Evolutionary conservation across 2,888 invertebrate genomes (phyloP).

Genomic region (Zygogramma bicolorata): DNA sequence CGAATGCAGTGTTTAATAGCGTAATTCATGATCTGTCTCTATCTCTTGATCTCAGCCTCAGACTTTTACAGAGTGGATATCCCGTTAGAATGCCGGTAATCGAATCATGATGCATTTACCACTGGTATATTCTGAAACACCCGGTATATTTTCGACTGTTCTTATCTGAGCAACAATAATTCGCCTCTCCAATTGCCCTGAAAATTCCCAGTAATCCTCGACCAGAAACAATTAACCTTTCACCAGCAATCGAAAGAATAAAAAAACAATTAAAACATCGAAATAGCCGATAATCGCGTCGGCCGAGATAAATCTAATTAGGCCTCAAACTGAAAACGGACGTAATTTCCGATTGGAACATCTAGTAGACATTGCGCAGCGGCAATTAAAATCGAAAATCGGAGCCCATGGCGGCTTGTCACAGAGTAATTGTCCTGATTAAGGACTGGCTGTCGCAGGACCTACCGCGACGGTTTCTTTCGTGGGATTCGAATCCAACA

Average conservation of each 20-base stretch:
- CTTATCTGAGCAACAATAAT: too few species aligned
- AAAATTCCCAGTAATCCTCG: neutral
- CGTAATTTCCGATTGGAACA: slow-evolving; percentile 32
- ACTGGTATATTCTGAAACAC: too few species aligned
- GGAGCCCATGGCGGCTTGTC: slow-evolving; percentile 33
- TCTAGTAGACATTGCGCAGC: slow-evolving; percentile 24
- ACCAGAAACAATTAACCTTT: slow-evolving; percentile 4
- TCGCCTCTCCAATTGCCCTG: neutral
- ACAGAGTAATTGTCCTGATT: slow-evolving; percentile 42
- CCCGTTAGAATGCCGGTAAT: too few species aligned
- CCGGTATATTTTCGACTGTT: too few species aligned
- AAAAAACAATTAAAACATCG: neutral
- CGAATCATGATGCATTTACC: too few species aligned
- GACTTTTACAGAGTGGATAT: too few species aligned
- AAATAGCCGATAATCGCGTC: slow-evolving; percentile 18
- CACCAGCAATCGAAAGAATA: neutral
- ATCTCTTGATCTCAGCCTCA: too few species aligned
- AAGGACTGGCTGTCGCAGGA: slow-evolving; percentile 39
- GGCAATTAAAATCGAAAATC: slow-evolving; percentile 31
- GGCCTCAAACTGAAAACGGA: slow-evolving; percentile 17
- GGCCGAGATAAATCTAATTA: slow-evolving; percentile 32
- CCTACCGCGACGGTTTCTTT: slow-evolving; percentile 47
- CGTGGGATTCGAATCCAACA: slow-evolving; percentile 32
- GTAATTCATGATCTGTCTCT: too few species aligned
- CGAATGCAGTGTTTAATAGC: too few species aligned